Percentiles rank a stretch among this genome's conserved stretches.
Evolutionary conservation across 2,113 vertebrate genomes (phyloP).

Genomic region (Mormyrus iriodes): DNA sequence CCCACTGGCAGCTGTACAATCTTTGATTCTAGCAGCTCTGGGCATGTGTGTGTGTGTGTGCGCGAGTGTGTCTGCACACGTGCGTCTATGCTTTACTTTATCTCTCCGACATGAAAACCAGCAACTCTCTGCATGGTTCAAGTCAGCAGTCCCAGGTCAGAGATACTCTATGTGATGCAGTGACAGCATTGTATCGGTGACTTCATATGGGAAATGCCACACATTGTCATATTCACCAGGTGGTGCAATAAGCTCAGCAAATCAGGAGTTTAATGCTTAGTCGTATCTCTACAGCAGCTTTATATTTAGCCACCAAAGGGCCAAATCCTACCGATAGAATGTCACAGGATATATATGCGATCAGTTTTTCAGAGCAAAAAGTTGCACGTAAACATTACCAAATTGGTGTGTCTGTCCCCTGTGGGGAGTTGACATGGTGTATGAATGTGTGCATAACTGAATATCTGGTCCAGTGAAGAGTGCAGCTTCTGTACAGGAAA

Average conservation of each 20-base stretch:
- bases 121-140: background rate
- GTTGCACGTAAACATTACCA: background rate
- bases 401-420: background rate
- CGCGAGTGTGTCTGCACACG: background rate
- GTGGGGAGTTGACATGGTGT: background rate
- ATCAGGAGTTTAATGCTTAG: background rate
- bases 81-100: background rate
- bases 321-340: background rate
- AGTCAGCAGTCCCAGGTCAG: background rate
- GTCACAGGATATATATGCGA: background rate
- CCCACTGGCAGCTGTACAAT: background rate
- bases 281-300: background rate
- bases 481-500: background rate
- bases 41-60: background rate
- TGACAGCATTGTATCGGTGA: background rate
- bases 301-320: background rate
- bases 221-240: background rate
- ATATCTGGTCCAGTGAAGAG: background rate
- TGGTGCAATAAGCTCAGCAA: constrained; percentile 2
- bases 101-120: background rate
- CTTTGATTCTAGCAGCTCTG: background rate
- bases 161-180: background rate
- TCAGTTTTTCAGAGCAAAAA: background rate
- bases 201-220: background rate
- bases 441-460: background rate